Percentiles rank a stretch among this genome's conserved stretches.
phyloP scores from a whole-genome alignment of 2,888 invertebrate genomes.

The Busseola fusca region DNA sequence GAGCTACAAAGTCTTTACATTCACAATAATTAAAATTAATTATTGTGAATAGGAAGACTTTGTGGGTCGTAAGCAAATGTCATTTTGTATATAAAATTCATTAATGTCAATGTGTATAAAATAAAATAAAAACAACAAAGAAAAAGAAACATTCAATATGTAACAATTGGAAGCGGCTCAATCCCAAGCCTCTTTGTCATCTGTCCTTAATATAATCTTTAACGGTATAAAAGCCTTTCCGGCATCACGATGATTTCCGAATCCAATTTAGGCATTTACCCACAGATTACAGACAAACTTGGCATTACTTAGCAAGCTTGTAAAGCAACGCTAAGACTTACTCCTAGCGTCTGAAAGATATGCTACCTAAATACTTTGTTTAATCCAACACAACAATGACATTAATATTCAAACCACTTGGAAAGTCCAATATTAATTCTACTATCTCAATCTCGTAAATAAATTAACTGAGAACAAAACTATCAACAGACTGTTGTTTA shows the following conservation, averaged over 20 bases:
- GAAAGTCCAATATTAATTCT: conserved; percentile 17
- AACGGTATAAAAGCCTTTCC: too few species aligned
- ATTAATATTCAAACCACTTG: conserved; percentile 22
- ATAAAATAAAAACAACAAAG: too few species aligned
- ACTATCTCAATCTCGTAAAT: conserved; percentile 34
- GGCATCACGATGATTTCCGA: not conserved
- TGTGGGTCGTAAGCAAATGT: too few species aligned
- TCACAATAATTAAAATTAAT: too few species aligned
- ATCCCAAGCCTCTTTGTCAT: too few species aligned
- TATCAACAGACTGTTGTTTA: conserved; percentile 30
- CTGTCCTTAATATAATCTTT: too few species aligned
- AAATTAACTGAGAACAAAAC: conserved; percentile 35
- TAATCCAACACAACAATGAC: not conserved
- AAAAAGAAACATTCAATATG: too few species aligned
- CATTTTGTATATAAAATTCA: too few species aligned
- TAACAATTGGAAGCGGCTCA: too few species aligned
- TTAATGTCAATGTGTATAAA: too few species aligned
- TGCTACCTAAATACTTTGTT: not conserved
- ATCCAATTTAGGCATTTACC: not conserved
- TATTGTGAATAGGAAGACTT: too few species aligned
- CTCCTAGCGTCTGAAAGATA: not conserved
- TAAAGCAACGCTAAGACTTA: not conserved
- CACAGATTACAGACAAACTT: not conserved
- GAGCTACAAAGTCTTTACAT: too few species aligned
- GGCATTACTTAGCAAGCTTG: not conserved